These are phyloP conservation scores for Otis tarda DNA, from an alignment of 2,113 vertebrate genomes.

Conservation along the genomic window DNA sequence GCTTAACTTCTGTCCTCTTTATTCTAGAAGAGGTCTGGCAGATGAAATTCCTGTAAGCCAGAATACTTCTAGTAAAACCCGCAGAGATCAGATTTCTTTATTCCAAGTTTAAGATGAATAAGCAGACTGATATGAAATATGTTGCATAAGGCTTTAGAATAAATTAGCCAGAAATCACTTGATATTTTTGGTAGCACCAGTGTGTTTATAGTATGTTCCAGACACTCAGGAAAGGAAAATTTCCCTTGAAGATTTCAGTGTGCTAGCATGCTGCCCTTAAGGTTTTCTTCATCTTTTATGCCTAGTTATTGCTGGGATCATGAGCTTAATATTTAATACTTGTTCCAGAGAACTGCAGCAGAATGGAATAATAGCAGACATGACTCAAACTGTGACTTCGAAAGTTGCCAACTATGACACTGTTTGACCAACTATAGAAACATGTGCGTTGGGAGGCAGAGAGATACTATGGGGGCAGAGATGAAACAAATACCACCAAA, in stretches of 20 bases:
- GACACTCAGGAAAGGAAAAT: conserved; percentile 20
- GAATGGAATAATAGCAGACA: conserved; percentile 52
- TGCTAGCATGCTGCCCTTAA: conserved; percentile 14
- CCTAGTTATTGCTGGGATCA: conserved; percentile 48
- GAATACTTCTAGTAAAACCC: conserved; percentile 45
- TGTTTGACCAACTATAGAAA: conserved; percentile 44
- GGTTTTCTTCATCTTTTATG: conserved; percentile 40
- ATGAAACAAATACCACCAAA: conserved; percentile 5
- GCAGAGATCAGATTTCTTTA: conserved; percentile 33
- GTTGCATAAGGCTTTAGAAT: conserved; percentile 40
- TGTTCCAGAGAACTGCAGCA: conserved; percentile 22
- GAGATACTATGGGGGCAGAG: not conserved
- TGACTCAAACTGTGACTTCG: conserved; percentile 48
- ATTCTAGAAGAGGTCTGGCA: not conserved
- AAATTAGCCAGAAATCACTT: conserved; percentile 41
- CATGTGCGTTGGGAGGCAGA: not conserved
- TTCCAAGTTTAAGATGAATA: conserved; percentile 39
- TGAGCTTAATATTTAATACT: conserved; percentile 47
- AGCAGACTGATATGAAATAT: conserved; percentile 46
- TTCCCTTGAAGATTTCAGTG: conserved; percentile 29
- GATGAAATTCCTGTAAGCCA: conserved; percentile 13
- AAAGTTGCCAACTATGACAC: conserved; percentile 32
- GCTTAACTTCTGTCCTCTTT: conserved; percentile 24
- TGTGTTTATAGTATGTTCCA: conserved; percentile 42
- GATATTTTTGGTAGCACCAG: conserved; percentile 54